These are phyloP conservation scores for Drosophila ficusphila DNA, from an alignment of 1,140 invertebrate genomes.

Conservation along the genomic window DNA sequence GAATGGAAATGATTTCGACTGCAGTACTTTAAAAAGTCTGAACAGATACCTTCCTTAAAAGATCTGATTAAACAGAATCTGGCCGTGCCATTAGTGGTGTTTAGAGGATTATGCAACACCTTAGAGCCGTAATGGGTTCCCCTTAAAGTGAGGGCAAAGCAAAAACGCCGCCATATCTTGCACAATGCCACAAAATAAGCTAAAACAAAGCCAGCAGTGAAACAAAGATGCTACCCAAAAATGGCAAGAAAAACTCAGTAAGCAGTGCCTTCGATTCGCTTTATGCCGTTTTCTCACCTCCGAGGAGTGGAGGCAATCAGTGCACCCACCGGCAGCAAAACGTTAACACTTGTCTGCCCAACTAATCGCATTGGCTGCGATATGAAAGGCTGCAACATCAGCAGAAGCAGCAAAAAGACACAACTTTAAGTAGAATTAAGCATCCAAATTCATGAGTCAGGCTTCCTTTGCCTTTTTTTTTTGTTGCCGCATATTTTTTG, in stretches of 20 bases:
- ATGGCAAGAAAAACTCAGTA: conserved; percentile 49
- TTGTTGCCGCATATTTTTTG: conserved; percentile 23
- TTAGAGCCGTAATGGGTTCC: conserved; percentile 23
- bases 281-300: conserved; percentile 60
- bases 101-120: conserved; percentile 42
- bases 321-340: conserved; percentile 62
- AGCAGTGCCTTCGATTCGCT: conserved; percentile 35
- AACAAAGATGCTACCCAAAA: conserved; percentile 80
- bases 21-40: no score
- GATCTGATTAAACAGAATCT: neutral
- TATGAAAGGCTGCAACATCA: conserved; percentile 53
- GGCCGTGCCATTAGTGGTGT: conserved; percentile 5
- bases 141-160: conserved; percentile 1
- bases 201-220: conserved; percentile 27
- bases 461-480: conserved; percentile 44
- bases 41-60: neutral
- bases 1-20: no score
- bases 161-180: conserved; percentile 36
- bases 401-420: conserved; percentile 41
- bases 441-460: conserved; percentile 79
- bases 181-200: conserved; percentile 56
- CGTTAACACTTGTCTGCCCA: conserved; percentile 78
- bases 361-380: conserved; percentile 65
- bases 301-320: conserved; percentile 70
- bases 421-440: conserved; percentile 75